Base-by-base conservation (phyloP, 2,888 invertebrate species). In the Drosophila borealis region DNA sequence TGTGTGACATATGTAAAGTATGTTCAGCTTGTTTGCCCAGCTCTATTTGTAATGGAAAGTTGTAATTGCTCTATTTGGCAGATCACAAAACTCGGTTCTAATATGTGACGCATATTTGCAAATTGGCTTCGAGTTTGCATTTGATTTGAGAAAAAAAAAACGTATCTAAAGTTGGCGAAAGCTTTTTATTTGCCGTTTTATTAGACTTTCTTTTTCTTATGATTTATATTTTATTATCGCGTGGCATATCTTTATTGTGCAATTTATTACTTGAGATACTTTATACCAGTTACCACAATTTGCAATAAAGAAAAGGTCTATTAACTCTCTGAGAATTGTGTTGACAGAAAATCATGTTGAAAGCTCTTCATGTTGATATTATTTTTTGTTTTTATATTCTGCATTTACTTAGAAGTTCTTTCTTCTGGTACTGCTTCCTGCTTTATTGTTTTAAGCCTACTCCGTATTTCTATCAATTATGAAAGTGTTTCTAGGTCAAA, bases 31-130 rank as follows among this genome's bases (percentile, higher is more conserved):
- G 56, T 45, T 71, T 45, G 42, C 44, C 42, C 46, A 29, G 51
- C 39, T 53, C 55, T 17, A 17, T 67, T 37, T 51, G 48, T 61
- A 74, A 55, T 74, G 63, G 75, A 79, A 76, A 79, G 76, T 79
- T 79, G 76, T 59, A 70, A 74, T 70, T 51, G 51, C 76, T 76
- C 70, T 62, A 79, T 76, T 76, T 76, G 76, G 80, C 33, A 33
- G 44, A 39, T 14, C 5, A 14, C 10, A 9, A 50, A 49, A 54
- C 36, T 4, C 29, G 29, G 19, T 46, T 66, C 25, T 42, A 33
- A 54, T 39, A 10, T 53, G 64, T 53, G 70, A 72, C 72, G 51
- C 74, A 71, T 41, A 10, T 36, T 36, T 41, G 17, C 4, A 25
- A 46, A 48, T 63, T 25, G 21, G 21, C 55, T 42, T 0, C 41